Evolutionary conservation across 1,140 invertebrate genomes (phyloP).

Genomic region (Gonioctena quinquepunctata): DNA sequence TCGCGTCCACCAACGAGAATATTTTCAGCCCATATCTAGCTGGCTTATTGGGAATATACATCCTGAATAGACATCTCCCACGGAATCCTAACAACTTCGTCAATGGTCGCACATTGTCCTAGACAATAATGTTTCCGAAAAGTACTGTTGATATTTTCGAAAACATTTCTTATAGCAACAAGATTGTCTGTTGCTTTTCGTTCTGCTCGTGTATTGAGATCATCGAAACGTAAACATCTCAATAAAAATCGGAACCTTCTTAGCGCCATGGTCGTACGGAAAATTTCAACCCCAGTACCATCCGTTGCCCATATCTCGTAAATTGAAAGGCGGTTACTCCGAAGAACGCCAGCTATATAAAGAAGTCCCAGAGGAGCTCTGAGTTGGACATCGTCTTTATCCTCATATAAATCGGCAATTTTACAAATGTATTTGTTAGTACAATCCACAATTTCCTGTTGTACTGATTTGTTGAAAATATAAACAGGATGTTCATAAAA

Average conservation of each 20-base stretch:
- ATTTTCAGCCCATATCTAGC: neutral
- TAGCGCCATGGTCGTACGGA: neutral
- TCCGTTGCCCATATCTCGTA: neutral
- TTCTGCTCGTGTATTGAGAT: neutral
- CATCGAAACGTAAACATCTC: neutral
- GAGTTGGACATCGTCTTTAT: too few species aligned
- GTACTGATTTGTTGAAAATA: too few species aligned
- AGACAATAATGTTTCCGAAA: neutral
- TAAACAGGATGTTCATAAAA: too few species aligned
- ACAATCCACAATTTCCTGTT: too few species aligned
- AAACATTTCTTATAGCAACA: neutral
- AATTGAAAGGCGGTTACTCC: neutral
- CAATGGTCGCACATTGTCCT: neutral
- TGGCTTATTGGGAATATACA: neutral
- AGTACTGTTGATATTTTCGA: neutral
- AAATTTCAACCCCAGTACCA: neutral
- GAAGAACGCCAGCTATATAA: neutral
- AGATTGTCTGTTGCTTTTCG: neutral
- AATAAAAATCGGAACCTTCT: neutral
- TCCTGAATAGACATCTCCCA: neutral
- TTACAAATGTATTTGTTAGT: too few species aligned
- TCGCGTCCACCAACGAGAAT: neutral
- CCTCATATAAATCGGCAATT: too few species aligned
- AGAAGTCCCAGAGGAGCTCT: too few species aligned
- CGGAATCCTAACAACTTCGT: neutral